Evolutionary conservation across 1,140 invertebrate genomes (phyloP), one percentile per base, ranked within the genome.

Genomic region (Pantala flavescens): DNA sequence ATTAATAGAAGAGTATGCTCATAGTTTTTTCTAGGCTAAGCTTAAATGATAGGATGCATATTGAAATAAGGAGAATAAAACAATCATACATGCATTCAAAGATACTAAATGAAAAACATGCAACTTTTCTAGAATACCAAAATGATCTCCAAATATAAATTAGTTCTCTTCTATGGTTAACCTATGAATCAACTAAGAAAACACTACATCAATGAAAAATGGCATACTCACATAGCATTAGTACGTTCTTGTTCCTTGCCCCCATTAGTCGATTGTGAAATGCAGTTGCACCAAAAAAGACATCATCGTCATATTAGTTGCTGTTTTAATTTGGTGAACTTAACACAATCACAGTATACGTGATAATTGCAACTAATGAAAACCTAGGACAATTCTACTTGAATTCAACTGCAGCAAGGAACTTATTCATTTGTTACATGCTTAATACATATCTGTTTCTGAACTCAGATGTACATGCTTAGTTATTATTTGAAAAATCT

Each of bases 181-280:
- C 28, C 28, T 36, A 36, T 36, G 9, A 36, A 36, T 36, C 28
- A 36, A 36, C 28, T 36, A 36, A 36, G 9, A 9, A 36, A 36
- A 36, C 28, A 36, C 28, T 36, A 36, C 28, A 36, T 36, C 28
- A 36, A 36, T 36, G 2, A 21, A 63, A 63, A 63, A 63, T 63
- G 21, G 24, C 7, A 74, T 74, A 74, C 73, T 74, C 43, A 74
- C 73, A 74, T 74, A 74, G 55, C 55, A 74, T 74, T 74, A 74
- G 73, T 74, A 74, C 24, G 73, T 49, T 74, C 73, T 74, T 74
- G 73, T 74, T 74, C 55, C 73, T 70, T 55, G 49, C 24, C 49
- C 75, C 49, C 63, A 76, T 72, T 72, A 72, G 24, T 72, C 24
- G 71, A 23, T 72, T 71, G 24, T 72, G 71, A 72, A 42, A 72